A percentile compares a stretch with the other conserved stretches of the same genome.
Evolutionary conservation across 2,888 invertebrate genomes (phyloP).

Genomic region (Drosophila algonquin): DNA sequence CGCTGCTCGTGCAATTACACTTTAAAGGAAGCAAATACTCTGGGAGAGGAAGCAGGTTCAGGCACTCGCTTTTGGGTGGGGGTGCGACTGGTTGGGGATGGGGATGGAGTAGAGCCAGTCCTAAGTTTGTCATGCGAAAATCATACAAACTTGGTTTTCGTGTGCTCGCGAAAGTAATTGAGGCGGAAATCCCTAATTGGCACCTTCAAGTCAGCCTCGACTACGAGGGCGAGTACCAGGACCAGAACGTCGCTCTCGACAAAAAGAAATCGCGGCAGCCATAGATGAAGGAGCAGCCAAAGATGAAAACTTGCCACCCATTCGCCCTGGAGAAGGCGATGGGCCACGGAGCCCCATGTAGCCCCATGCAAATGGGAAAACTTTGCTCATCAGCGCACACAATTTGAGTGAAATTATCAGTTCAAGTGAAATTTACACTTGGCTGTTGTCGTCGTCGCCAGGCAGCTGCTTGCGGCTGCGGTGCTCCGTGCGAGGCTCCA

Average conservation of each 20-base stretch:
- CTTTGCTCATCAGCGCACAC: conserved; percentile 79
- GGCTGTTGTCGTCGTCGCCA: conserved; percentile 56
- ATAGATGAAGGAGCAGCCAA: conserved; percentile 30
- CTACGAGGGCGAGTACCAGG: conserved; percentile 7
- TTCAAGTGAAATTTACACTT: conserved; percentile 80
- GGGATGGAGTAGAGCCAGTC: conserved; percentile 51
- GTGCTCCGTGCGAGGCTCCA: neutral
- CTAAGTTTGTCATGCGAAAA: conserved; percentile 80
- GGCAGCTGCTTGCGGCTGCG: conserved; percentile 16
- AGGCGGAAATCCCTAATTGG: conserved; percentile 79
- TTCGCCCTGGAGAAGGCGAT: neutral
- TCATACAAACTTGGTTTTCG: conserved; percentile 78
- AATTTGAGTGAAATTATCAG: conserved; percentile 79
- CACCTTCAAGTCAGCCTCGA: conserved; percentile 68
- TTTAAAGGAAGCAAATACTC: conserved; percentile 67
- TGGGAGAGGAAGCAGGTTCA: conserved; percentile 50
- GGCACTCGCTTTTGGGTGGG: neutral
- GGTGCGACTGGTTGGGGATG: neutral
- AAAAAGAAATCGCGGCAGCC: conserved; percentile 59
- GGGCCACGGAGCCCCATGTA: conserved; percentile 72
- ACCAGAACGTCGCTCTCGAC: conserved; percentile 3
- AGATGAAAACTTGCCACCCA: conserved; percentile 57
- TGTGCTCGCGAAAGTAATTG: conserved; percentile 77
- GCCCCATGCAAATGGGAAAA: conserved; percentile 77
- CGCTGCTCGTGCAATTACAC: conserved; percentile 67